Percentiles rank a stretch among this genome's conserved stretches.
Conservation (phyloP, 2,888 invertebrate species). For the Dioctria linearis region DNA sequence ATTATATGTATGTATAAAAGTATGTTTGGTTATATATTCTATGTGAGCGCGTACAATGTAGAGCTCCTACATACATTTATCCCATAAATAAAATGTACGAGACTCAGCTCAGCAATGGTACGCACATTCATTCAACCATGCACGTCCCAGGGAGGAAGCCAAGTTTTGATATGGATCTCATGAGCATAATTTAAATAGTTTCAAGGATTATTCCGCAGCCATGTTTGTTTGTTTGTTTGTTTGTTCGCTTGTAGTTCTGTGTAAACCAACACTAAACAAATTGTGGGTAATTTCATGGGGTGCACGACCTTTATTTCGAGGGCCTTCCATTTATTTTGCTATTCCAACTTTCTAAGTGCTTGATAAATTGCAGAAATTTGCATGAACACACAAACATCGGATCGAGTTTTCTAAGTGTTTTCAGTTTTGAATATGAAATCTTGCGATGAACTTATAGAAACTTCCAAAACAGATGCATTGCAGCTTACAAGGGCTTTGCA, state of each 20-base stretch:
- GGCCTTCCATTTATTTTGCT: constrained; percentile 24
- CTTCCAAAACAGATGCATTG: neutral
- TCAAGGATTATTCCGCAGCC: constrained; percentile 14
- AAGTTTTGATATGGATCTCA: neutral
- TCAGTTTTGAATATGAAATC: neutral
- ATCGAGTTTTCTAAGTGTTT: neutral
- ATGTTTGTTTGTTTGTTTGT: neutral
- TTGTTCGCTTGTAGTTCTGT: neutral
- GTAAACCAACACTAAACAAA: constrained; percentile 13
- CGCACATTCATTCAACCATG: neutral
- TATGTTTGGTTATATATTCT: neutral
- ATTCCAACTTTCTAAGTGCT: constrained; percentile 4
- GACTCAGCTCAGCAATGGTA: neutral
- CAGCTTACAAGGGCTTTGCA: too few species aligned
- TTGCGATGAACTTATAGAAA: neutral
- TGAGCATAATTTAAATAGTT: constrained; percentile 40
- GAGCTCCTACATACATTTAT: too few species aligned
- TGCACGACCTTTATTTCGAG: constrained; percentile 18
- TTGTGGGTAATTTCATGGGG: constrained; percentile 30
- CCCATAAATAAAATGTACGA: neutral
- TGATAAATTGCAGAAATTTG: constrained; percentile 41
- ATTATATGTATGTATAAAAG: constrained; percentile 26
- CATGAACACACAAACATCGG: neutral
- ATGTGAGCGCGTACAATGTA: too few species aligned
- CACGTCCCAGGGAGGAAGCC: neutral